A percentile compares a stretch with the other conserved stretches of the same genome.
Conservation (phyloP, 1,140 invertebrate genomes). For the Temnothorax nylanderi region DNA sequence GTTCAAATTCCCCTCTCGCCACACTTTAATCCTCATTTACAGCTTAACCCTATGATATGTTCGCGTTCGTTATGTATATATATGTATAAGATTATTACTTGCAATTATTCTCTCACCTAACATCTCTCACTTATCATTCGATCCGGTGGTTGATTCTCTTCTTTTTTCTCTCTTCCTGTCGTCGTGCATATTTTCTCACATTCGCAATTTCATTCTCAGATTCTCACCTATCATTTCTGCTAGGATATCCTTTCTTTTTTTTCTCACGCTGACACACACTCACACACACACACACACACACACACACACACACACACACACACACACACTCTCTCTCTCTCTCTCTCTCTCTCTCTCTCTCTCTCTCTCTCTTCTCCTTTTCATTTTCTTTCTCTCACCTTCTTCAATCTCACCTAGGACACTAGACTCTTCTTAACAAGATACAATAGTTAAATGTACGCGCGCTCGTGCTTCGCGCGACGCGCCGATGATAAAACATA, state of each 20-base stretch:
- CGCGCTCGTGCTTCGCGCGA: conserved; percentile 73
- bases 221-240: not conserved
- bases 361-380: conserved; percentile 40
- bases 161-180: not conserved
- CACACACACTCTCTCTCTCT: not conserved
- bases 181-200: not conserved
- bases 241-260: conserved; percentile 3
- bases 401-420: conserved; percentile 70
- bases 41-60: conserved; percentile 84
- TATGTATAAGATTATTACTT: conserved; percentile 72
- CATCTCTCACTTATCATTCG: conserved; percentile 30
- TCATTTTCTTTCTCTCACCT: conserved; percentile 29
- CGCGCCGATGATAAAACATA: conserved; percentile 84
- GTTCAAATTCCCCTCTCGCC: conserved; percentile 49
- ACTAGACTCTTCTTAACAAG: conserved; percentile 82
- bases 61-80: conserved; percentile 80
- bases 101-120: conserved; percentile 17
- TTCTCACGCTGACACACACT: not conserved
- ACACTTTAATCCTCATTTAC: conserved; percentile 57
- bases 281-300: not conserved
- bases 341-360: conserved; percentile 15
- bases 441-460: conserved; percentile 77
- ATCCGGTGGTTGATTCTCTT: not conserved
- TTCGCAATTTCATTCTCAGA: conserved; percentile 9
- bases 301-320: too few relatives aligned